Conservation (phyloP, 2,113 vertebrate species). For the Furnarius figulus region DNA sequence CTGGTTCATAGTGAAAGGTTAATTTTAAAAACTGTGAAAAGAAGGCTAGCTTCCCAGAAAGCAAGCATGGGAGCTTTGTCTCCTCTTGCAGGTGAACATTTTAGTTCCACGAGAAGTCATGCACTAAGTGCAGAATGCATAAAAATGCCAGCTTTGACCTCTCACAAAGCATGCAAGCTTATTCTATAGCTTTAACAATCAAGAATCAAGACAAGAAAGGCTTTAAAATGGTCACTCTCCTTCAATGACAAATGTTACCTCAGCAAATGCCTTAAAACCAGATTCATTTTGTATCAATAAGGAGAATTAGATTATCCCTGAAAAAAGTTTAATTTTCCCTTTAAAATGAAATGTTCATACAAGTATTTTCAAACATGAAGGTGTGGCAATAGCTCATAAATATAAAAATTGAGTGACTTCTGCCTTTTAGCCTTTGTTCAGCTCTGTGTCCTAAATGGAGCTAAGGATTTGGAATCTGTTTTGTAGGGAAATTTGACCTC, state of each 20-base stretch:
- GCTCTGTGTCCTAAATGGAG: neutral
- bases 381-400: neutral
- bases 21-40: neutral
- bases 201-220: neutral
- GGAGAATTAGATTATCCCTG: neutral
- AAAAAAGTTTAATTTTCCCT: neutral
- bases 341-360: neutral
- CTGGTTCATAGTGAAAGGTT: neutral
- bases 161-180: rapidly evolving
- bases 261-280: neutral
- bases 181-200: neutral
- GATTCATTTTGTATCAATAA: neutral
- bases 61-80: neutral
- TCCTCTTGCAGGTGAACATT: neutral
- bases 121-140: neutral
- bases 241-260: neutral
- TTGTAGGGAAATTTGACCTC: neutral
- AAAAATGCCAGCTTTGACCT: neutral
- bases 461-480: neutral
- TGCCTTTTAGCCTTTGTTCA: neutral
- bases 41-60: neutral
- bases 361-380: neutral
- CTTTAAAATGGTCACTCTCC: neutral
- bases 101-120: neutral
- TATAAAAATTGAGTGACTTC: neutral